Percentiles rank a stretch among this genome's conserved stretches.
Evolutionary conservation across 2,113 vertebrate genomes (phyloP).

Genomic region (Desmodus rotundus): DNA sequence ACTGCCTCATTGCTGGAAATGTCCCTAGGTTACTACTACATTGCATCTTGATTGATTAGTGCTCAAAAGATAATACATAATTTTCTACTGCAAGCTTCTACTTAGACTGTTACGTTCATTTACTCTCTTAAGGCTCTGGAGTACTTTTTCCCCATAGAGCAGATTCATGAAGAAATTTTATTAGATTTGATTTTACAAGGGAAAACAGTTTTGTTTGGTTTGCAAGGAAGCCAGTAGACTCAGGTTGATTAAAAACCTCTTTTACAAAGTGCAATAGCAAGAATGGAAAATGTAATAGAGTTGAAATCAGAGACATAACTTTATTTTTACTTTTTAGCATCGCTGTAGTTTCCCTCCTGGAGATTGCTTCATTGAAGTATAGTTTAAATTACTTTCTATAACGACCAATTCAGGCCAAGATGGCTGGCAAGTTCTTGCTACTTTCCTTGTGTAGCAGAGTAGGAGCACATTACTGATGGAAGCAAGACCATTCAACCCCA

Average conservation of each 20-base stretch:
- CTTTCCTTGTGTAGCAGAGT: background rate
- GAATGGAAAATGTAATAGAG: constrained; percentile 55
- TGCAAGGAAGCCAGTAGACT: constrained; percentile 8
- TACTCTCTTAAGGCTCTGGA: background rate
- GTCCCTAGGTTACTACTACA: background rate
- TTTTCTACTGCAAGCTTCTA: constrained; percentile 3
- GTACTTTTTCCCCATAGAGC: constrained; percentile 3
- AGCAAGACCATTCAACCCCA: background rate
- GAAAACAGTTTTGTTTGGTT: constrained; percentile 48
- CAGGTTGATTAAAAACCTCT: constrained; percentile 26
- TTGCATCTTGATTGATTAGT: background rate
- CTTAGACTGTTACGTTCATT: background rate
- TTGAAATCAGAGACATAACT: constrained; percentile 43
- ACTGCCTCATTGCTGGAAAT: background rate
- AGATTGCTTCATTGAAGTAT: constrained; percentile 37
- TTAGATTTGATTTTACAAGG: constrained; percentile 62
- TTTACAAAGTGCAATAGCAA: constrained; percentile 29
- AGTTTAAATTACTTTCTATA: constrained; percentile 36
- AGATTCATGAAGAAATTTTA: constrained; percentile 52
- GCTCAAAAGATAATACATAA: background rate
- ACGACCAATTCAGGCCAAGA: constrained; percentile 13
- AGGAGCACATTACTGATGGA: background rate
- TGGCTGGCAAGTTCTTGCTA: background rate
- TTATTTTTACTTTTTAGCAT: constrained; percentile 47
- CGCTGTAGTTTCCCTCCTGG: constrained; percentile 42